A percentile compares a stretch with the other conserved stretches of the same genome.
phyloP scores from a whole-genome alignment of 2,113 vertebrate species.

The Gnathonemus echidnorhynchus region DNA sequence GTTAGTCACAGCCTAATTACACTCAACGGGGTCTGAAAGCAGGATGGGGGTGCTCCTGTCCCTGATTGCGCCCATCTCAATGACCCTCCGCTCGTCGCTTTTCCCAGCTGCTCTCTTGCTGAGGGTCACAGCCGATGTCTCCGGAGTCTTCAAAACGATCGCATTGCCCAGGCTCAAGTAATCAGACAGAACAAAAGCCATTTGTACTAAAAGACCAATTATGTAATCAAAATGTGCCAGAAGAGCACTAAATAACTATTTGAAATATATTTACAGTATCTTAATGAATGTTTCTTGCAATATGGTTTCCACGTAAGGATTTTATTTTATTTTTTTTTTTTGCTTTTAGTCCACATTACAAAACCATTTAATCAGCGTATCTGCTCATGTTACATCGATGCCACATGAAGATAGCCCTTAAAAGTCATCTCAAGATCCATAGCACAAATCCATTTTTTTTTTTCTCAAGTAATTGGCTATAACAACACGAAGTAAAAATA shows the following conservation, averaged over 20 bases:
- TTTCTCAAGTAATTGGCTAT: not conserved
- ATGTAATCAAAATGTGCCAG: not conserved
- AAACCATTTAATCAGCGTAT: not conserved
- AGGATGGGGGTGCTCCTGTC: not conserved
- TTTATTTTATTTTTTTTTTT: not conserved
- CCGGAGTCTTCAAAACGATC: not conserved
- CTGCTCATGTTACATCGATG: not conserved
- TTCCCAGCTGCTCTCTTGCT: not conserved
- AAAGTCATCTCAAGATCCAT: not conserved
- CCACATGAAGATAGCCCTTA: not conserved
- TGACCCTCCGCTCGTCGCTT: not conserved
- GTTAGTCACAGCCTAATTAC: conserved; percentile 19
- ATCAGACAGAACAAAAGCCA: not conserved
- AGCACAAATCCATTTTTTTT: not conserved
- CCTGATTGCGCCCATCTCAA: conserved; percentile 20
- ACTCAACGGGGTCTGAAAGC: not conserved
- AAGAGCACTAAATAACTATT: not conserved
- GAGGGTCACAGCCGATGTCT: conserved; percentile 1
- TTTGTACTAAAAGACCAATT: conserved; percentile 5
- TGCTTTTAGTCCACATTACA: not conserved
- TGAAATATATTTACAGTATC: not conserved
- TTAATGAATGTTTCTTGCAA: not conserved
- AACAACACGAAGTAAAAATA: not conserved
- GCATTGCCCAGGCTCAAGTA: not conserved
- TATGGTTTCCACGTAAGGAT: not conserved